phyloP scores from a whole-genome alignment of 2,888 invertebrate species.

The Empis stercorea region DNA sequence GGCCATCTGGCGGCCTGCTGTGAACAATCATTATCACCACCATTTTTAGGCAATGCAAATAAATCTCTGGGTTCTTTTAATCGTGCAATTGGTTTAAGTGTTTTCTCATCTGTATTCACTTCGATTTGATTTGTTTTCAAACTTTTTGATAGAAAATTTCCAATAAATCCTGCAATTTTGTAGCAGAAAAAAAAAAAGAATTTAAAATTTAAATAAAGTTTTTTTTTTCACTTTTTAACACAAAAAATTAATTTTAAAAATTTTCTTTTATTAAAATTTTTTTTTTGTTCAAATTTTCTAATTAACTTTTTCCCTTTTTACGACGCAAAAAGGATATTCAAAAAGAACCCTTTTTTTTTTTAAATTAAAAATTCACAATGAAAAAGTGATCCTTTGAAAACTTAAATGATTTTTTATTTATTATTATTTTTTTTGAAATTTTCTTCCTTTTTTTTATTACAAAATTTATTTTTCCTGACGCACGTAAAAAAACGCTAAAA shows the following conservation, averaged over 20 bases:
- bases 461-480: too few species aligned
- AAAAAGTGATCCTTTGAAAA: background rate
- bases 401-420: background rate
- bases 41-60: slow-evolving; percentile 55
- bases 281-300: too few species aligned
- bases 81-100: slow-evolving; percentile 49
- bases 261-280: too few species aligned
- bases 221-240: too few species aligned
- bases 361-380: background rate
- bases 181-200: background rate
- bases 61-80: slow-evolving; percentile 57
- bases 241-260: too few species aligned
- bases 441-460: background rate
- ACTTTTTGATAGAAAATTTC: slow-evolving; percentile 34
- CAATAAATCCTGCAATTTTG: slow-evolving; percentile 28
- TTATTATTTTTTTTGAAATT: background rate
- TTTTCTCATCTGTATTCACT: slow-evolving; percentile 52
- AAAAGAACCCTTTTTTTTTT: too few species aligned
- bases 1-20: slow-evolving; percentile 79
- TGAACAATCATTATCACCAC: slow-evolving; percentile 47
- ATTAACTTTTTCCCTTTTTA: too few species aligned
- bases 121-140: slow-evolving; percentile 57
- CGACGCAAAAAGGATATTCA: too few species aligned
- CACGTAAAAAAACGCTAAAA: too few species aligned
- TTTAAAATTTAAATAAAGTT: too few species aligned